Evolutionary conservation across 2,797 vertebrate genomes (phyloP).

Genomic region (Thaleichthys pacificus): DNA sequence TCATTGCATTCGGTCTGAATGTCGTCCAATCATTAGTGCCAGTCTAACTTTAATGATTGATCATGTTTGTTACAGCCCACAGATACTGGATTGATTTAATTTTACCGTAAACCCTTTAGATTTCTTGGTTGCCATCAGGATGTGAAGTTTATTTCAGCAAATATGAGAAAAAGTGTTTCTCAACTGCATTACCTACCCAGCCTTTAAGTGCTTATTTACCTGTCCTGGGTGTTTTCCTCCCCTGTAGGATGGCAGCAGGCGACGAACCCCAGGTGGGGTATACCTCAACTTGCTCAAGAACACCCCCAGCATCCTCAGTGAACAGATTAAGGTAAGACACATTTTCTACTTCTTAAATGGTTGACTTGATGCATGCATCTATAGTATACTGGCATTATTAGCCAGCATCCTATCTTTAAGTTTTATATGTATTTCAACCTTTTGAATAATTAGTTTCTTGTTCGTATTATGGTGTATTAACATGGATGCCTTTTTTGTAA

Average conservation of each 20-base stretch:
- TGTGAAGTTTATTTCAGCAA: too few relatives aligned
- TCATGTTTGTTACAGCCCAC: too few relatives aligned
- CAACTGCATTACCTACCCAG: too few relatives aligned
- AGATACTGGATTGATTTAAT: too few relatives aligned
- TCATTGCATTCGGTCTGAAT: too few relatives aligned
- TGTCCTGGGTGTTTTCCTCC: background rate
- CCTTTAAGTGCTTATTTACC: background rate
- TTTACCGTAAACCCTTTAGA: too few relatives aligned
- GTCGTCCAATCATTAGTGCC: too few relatives aligned
- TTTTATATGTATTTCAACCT: too few relatives aligned
- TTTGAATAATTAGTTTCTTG: background rate
- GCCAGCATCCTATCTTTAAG: background rate
- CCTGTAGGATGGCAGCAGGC: conserved; percentile 86
- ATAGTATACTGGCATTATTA: background rate
- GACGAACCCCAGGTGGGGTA: conserved; percentile 94
- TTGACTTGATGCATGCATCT: too few relatives aligned
- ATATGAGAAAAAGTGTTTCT: too few relatives aligned
- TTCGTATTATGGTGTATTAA: background rate
- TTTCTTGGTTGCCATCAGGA: too few relatives aligned
- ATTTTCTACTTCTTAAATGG: background rate
- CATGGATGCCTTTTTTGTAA: background rate
- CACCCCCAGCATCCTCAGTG: conserved; percentile 84
- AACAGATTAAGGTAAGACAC: conserved; percentile 82
- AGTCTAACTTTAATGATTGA: too few relatives aligned
- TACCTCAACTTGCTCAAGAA: conserved; percentile 94